Base-by-base conservation (phyloP, 1,140 invertebrate genomes). In the Pomacea maculata region DNA sequence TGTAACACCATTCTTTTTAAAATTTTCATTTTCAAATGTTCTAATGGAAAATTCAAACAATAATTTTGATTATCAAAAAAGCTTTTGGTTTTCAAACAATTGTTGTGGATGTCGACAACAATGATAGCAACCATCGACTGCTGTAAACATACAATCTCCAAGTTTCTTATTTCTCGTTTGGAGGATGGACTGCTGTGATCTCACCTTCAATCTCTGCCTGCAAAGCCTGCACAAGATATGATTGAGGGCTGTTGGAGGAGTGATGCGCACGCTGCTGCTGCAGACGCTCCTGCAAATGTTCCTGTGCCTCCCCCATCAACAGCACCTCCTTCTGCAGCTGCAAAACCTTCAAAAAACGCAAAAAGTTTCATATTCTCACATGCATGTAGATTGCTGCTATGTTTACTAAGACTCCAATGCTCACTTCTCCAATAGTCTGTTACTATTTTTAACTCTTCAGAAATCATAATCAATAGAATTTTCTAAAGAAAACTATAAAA, bases 281-380 rank as follows among this genome's bases (percentile, higher is more conserved):
- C 15, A 91, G 81, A 68, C 88, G 86, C 72, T 91, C 88, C 80
- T 89, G 86, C 76, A 88, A 90, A 73, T 89, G 88, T 68, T 90
- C 86, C 70, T 90, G 89, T n/a, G 91, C 80, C 78, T 91, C 91
- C 55, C 90, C 89, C 88, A 91, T 89, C 79, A 91, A 83, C 45
- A 91, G 75, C 34, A 91, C 61, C 78, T 91, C 90, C 78, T 89
- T 91, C 80, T 89, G 89, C 19, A 89, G 83, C 61, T 86, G 83
- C 4, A 87, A 78, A n/a, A 91, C 85, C 90, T 91, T 77, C 14
- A 79, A 11, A 81, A 34, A 21, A 14, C 34, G 61, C 10, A 74
- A 21, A 61, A 12, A 75, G 8, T 19, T 63, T 17, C 64, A 7
- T n/a, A 17, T 65, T 4, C 64, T 25, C 29, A 71, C 70, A 71